phyloP scores from a whole-genome alignment of 2,113 vertebrate genomes.

The Siphamia tubifer region DNA sequence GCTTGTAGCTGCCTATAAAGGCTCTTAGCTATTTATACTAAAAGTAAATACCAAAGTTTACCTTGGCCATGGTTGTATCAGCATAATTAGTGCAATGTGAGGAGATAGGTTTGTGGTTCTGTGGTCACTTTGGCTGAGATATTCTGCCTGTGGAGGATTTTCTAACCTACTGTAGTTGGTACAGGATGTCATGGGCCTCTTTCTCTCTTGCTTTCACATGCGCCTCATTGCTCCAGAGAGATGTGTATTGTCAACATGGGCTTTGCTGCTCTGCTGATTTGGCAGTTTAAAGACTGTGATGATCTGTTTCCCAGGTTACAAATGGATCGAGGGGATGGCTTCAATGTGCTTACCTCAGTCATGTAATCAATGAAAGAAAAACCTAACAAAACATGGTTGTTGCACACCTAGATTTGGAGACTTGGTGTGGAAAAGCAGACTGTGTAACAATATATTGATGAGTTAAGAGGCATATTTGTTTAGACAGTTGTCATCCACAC shows the following conservation, averaged over 20 bases:
- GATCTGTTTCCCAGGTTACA: slow-evolving; percentile 55
- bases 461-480: too few species aligned
- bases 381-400: not conserved
- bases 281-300: slow-evolving; percentile 60
- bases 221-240: slow-evolving; percentile 61
- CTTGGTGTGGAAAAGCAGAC: not conserved
- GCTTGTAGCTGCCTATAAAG: too few species aligned
- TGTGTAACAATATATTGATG: not conserved
- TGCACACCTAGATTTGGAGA: not conserved
- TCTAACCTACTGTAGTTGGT: not conserved
- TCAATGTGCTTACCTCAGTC: slow-evolving; percentile 3
- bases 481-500: not conserved
- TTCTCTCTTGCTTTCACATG: not conserved
- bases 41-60: not conserved
- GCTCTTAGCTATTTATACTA: not conserved
- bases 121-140: not conserved
- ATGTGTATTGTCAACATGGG: slow-evolving; percentile 71
- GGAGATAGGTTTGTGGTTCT: not conserved
- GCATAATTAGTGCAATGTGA: not conserved
- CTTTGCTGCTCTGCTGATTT: slow-evolving; percentile 73
- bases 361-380: slow-evolving; percentile 27
- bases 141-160: not conserved
- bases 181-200: not conserved
- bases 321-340: slow-evolving; percentile 1
- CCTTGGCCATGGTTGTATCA: not conserved